Evolutionary conservation across 2,797 vertebrate genomes (phyloP).

Genomic region (Echiichthys vipera): DNA sequence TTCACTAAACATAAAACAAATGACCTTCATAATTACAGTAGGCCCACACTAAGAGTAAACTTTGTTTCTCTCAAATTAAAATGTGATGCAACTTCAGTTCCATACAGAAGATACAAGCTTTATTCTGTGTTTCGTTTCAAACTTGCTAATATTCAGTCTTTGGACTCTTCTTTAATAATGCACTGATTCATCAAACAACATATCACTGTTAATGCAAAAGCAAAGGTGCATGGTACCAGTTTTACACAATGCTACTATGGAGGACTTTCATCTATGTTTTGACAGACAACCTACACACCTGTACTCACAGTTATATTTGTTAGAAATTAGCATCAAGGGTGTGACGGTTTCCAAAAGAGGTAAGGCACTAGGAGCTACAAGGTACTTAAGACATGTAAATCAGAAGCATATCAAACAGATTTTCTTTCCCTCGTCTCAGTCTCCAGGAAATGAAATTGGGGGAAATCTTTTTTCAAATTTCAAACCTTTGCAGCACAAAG

Average conservation of each 20-base stretch:
- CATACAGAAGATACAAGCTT: too few relatives aligned
- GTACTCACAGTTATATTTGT: neutral
- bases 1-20: neutral
- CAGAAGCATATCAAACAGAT: conserved; percentile 8
- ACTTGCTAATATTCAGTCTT: neutral
- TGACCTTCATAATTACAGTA: neutral
- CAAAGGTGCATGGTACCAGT: conserved; percentile 11
- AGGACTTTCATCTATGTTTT: neutral
- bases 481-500: neutral
- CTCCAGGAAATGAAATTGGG: neutral
- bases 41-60: neutral
- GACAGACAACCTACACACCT: neutral
- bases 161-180: neutral
- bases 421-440: neutral
- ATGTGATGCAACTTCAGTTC: neutral
- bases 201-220: neutral
- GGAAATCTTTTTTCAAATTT: too few relatives aligned
- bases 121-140: neutral
- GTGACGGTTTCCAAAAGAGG: conserved; percentile 12
- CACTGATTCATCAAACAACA: neutral
- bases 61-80: neutral
- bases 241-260: conserved; percentile 2
- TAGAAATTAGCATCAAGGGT: neutral
- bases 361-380: conserved; percentile 63
- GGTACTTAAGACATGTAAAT: conserved; percentile 15